phyloP scores from a whole-genome alignment of 2,888 invertebrate genomes.

The Cremastinae sp. region DNA sequence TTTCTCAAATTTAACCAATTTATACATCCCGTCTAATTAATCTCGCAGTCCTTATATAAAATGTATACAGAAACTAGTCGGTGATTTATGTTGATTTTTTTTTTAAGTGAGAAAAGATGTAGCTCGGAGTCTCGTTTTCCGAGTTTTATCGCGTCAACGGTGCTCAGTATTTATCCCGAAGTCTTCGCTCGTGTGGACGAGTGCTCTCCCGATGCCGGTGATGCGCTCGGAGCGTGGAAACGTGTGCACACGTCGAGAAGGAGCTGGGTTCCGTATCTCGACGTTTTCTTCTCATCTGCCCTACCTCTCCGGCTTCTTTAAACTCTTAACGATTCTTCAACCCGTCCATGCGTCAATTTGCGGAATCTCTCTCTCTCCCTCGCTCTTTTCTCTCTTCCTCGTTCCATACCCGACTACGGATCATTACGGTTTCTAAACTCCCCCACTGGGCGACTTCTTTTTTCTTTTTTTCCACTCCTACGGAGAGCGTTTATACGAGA shows the following conservation, averaged over 20 bases:
- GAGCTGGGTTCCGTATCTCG: slow-evolving; percentile 8
- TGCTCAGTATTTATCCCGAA: neutral
- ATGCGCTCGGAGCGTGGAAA: neutral
- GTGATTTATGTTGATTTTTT: too few relatives aligned
- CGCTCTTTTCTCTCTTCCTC: slow-evolving; percentile 9
- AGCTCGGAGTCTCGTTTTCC: slow-evolving; percentile 9
- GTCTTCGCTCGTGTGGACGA: slow-evolving; percentile 31
- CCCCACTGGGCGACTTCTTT: slow-evolving; percentile 36
- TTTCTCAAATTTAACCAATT: too few relatives aligned
- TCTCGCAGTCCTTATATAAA: too few relatives aligned
- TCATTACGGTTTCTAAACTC: slow-evolving; percentile 42
- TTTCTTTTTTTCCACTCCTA: slow-evolving; percentile 34
- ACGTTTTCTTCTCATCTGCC: slow-evolving; percentile 27
- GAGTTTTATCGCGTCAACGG: slow-evolving; percentile 45
- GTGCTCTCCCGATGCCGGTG: slow-evolving; percentile 20
- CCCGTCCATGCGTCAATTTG: slow-evolving; percentile 73
- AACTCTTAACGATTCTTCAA: slow-evolving; percentile 77
- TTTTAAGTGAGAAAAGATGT: neutral
- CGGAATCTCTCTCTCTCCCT: slow-evolving; percentile 63
- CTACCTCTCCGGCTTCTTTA: slow-evolving; percentile 67
- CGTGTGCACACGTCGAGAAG: slow-evolving; percentile 17
- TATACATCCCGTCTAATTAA: too few relatives aligned
- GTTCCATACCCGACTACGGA: neutral
- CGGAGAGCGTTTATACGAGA: slow-evolving; percentile 24
- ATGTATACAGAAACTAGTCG: too few relatives aligned